Conservation (phyloP, 2,113 vertebrate species). For the Myrmecophaga tridactyla region DNA sequence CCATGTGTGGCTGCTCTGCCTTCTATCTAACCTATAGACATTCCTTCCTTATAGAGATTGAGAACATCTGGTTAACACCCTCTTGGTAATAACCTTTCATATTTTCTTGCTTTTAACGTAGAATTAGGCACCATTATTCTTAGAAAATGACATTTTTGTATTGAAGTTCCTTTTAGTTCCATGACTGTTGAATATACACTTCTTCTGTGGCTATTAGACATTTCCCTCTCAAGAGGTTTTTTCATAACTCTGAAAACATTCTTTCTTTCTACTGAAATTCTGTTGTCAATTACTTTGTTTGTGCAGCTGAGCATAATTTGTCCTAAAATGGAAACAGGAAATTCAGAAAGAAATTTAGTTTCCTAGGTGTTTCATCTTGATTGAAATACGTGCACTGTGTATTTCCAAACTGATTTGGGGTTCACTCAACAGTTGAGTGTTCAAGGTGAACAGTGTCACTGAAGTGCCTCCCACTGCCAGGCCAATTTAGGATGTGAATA, state of each 20-base stretch:
- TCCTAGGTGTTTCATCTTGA: constrained; percentile 74
- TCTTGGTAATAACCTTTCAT: constrained; percentile 72
- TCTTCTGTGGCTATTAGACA: constrained; percentile 39
- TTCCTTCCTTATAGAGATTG: constrained; percentile 35
- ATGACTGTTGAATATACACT: constrained; percentile 49
- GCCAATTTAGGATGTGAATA: constrained; percentile 31
- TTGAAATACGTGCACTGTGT: constrained; percentile 71
- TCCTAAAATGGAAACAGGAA: constrained; percentile 72
- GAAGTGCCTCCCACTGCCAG: constrained; percentile 46
- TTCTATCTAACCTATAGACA: constrained; percentile 40
- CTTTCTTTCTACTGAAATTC: constrained; percentile 47
- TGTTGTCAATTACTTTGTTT: constrained; percentile 66
- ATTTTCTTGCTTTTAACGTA: constrained; percentile 69
- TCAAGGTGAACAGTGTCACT: constrained; percentile 61
- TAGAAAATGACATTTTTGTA: constrained; percentile 72
- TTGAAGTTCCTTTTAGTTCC: constrained; percentile 50
- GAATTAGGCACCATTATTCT: constrained; percentile 68
- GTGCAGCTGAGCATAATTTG: constrained; percentile 68
- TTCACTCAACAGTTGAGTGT: constrained; percentile 67
- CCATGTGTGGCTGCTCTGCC: neutral
- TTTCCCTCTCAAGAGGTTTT: constrained; percentile 36
- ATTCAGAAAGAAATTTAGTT: constrained; percentile 69
- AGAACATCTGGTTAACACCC: constrained; percentile 71
- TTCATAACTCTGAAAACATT: constrained; percentile 61
- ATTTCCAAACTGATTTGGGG: constrained; percentile 50